phyloP scores from a whole-genome alignment of 2,113 vertebrate species.

The Pelmatolapia mariae region DNA sequence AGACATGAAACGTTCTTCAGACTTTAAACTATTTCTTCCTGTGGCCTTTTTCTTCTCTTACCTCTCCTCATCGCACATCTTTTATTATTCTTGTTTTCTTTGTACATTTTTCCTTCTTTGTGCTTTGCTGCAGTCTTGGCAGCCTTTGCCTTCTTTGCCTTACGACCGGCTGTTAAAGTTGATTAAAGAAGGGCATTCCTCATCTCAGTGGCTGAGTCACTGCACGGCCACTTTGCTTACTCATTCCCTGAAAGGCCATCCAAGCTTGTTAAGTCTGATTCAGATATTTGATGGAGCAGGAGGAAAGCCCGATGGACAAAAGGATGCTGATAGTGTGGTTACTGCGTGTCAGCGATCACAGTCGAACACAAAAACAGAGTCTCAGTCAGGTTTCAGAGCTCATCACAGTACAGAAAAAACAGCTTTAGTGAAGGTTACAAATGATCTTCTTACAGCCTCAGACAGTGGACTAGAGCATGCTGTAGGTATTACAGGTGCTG shows the following conservation, averaged over 20 bases:
- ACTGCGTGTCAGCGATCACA: background rate
- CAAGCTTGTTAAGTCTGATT: background rate
- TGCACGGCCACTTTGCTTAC: background rate
- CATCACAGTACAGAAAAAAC: background rate
- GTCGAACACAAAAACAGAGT: background rate
- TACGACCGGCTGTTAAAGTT: slow-evolving; percentile 18
- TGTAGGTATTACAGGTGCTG: background rate
- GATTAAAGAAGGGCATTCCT: slow-evolving; percentile 43
- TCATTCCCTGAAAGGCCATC: background rate
- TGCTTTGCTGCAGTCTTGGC: slow-evolving; percentile 51
- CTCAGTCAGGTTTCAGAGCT: background rate
- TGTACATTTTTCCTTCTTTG: background rate
- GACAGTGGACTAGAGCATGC: background rate
- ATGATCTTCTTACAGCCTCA: background rate
- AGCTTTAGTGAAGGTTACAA: background rate
- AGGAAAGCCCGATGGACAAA: background rate
- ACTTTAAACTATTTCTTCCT: slow-evolving; percentile 6
- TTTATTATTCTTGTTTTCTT: background rate
- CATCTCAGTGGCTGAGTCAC: slow-evolving; percentile 29
- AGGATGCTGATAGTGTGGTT: background rate
- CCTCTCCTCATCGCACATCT: background rate
- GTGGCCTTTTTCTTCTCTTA: background rate
- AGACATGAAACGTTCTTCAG: background rate
- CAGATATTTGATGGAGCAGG: background rate
- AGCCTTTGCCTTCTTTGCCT: background rate